Evolutionary conservation across 2,113 vertebrate species (phyloP).

Genomic region (Glareola pratincola): DNA sequence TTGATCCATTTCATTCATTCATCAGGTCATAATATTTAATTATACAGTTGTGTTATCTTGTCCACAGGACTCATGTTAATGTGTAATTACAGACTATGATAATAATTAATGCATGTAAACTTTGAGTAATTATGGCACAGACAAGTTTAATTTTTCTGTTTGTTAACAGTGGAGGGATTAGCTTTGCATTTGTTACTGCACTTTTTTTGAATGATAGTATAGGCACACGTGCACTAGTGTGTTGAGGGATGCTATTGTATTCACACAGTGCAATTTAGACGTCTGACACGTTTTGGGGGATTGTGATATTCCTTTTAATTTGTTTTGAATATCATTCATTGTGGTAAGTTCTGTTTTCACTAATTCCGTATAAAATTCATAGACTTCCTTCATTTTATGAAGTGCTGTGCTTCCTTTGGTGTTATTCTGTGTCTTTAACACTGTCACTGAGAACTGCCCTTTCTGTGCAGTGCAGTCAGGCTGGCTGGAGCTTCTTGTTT

Average conservation of each 20-base stretch:
- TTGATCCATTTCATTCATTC: neutral
- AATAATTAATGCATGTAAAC: neutral
- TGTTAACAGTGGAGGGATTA: neutral
- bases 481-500: neutral
- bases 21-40: neutral
- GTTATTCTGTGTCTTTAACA: neutral
- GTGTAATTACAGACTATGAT: neutral
- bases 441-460: neutral
- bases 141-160: neutral
- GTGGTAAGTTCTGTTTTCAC: neutral
- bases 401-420: neutral
- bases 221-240: rapidly evolving
- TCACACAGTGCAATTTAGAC: neutral
- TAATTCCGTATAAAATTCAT: neutral
- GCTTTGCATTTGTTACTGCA: neutral
- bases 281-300: neutral
- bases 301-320: neutral
- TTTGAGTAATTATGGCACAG: neutral
- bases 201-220: neutral
- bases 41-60: neutral
- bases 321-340: neutral
- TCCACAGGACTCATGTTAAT: neutral
- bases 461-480: neutral
- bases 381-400: neutral
- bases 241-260: neutral